A percentile compares a stretch with the other conserved stretches of the same genome.
These are phyloP conservation scores for Tridacna crocea DNA, from an alignment of 2,888 invertebrate species.

Conservation along the genomic window DNA sequence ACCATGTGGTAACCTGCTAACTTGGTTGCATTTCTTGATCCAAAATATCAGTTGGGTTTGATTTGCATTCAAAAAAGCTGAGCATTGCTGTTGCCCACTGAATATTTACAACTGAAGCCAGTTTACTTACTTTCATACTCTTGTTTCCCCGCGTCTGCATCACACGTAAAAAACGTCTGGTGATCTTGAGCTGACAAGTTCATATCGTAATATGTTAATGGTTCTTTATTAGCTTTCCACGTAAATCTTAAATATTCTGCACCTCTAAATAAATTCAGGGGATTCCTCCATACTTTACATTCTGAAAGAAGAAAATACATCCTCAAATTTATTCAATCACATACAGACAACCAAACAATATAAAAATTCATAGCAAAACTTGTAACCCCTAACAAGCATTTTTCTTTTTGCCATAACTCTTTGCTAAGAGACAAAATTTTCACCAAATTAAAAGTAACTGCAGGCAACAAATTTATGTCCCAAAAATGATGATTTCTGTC, in stretches of 20 bases:
- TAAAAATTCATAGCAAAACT: neutral
- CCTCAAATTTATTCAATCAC: neutral
- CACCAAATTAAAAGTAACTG: neutral
- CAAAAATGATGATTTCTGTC: no score
- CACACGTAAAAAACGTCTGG: conserved; percentile 97
- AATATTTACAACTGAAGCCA: no score
- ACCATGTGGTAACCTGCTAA: no score
- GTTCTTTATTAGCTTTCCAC: conserved; percentile 95
- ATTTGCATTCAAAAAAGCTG: no score
- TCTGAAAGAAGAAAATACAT: conserved; percentile 85
- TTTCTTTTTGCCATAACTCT: neutral
- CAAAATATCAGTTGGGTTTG: no score
- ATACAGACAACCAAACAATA: neutral
- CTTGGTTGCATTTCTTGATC: no score
- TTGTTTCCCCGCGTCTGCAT: conserved; percentile 93
- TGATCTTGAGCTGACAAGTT: conserved; percentile 99
- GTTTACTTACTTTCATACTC: conserved; percentile 91
- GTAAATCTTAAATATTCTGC: conserved; percentile 98
- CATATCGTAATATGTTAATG: conserved; percentile 99
- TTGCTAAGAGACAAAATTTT: neutral
- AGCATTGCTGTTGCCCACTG: no score
- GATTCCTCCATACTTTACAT: conserved; percentile 98
- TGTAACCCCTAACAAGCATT: neutral
- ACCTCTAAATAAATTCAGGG: conserved; percentile 96
- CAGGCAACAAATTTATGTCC: neutral